phyloP scores from a whole-genome alignment of 2,797 vertebrate genomes.

The Malacoraja senta region DNA sequence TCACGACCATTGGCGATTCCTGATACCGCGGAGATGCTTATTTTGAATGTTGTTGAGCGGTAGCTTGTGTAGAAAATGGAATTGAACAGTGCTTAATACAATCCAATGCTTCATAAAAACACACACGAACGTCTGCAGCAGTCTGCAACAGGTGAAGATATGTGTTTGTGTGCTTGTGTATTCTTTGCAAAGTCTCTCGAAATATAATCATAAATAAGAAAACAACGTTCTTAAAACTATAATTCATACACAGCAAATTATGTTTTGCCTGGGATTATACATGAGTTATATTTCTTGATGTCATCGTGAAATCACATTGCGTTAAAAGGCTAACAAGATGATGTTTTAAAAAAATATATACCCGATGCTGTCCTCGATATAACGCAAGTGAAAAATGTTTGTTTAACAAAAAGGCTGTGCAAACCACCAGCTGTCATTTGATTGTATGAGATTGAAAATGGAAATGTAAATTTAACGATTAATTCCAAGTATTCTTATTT shows the following conservation, averaged over 20 bases:
- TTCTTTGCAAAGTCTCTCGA: neutral
- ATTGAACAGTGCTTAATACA: constrained; percentile 12
- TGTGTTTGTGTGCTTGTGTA: neutral
- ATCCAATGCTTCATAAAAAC: neutral
- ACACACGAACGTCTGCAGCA: neutral
- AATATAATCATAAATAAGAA: neutral
- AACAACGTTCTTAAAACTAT: neutral
- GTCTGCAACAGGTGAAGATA: constrained; percentile 19
- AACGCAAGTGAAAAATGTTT: neutral
- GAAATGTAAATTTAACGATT: neutral
- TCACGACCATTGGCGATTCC: neutral
- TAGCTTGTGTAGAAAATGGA: neutral
- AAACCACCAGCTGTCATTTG: neutral
- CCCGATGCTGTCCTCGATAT: neutral
- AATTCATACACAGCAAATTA: neutral
- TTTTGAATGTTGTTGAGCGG: neutral
- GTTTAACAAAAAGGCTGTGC: neutral
- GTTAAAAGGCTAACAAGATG: neutral
- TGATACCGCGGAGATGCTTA: neutral
- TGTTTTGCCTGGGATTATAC: neutral
- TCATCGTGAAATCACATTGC: neutral
- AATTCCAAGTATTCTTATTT: neutral
- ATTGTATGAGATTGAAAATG: neutral
- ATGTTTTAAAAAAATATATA: too few species aligned
- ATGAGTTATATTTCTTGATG: neutral